Percentiles rank a stretch among this genome's conserved stretches.
Conservation (phyloP, 2,888 invertebrate species). For the Glyphotaelius pellucidus region DNA sequence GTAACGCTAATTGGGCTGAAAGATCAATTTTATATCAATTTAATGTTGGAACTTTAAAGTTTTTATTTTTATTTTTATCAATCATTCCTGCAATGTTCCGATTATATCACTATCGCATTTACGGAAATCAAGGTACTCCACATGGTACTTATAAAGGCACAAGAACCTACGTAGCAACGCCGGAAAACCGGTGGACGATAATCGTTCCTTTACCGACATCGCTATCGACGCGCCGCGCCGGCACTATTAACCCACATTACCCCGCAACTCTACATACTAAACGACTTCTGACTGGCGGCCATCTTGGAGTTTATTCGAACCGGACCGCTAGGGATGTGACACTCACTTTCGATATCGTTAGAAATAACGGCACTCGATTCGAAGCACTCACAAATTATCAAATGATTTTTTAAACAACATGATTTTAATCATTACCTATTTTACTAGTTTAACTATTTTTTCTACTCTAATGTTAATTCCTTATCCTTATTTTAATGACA, state of each 20-base stretch:
- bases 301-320: background rate
- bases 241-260: slow-evolving; percentile 28
- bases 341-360: slow-evolving; percentile 30
- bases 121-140: background rate
- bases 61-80: background rate
- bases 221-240: background rate
- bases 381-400: background rate
- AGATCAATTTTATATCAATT: background rate
- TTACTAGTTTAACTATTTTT: background rate
- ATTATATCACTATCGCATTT: background rate
- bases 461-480: background rate
- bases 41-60: background rate
- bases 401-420: background rate
- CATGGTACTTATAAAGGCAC: background rate
- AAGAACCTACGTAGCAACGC: background rate
- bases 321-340: slow-evolving; percentile 29
- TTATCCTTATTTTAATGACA: background rate
- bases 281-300: background rate
- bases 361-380: background rate
- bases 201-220: slow-evolving; percentile 7
- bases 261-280: background rate
- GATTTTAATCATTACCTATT: background rate
- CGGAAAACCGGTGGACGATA: slow-evolving; percentile 21
- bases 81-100: background rate
- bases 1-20: too few relatives aligned